Percentiles rank a stretch among this genome's conserved stretches.
These are phyloP conservation scores for Zaprionus gabonicus DNA, from an alignment of 1,140 invertebrate species.

Conservation along the genomic window DNA sequence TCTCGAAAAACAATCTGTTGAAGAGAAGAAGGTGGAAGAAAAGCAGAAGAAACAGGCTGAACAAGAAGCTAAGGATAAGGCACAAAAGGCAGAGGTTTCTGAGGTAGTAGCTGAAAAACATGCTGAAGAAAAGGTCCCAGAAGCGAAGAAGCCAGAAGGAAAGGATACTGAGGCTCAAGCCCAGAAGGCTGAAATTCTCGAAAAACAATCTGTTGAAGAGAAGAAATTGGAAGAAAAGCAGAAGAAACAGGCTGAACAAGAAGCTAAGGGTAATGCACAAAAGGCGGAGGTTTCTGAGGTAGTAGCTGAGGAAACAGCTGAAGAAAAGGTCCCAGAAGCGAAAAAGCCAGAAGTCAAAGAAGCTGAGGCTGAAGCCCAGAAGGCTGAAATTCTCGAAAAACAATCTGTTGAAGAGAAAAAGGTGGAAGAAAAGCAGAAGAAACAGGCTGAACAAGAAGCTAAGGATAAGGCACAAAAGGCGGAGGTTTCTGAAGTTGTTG, in stretches of 20 bases:
- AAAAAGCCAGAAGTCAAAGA: slow-evolving; percentile 12
- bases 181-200: slow-evolving; percentile 2
- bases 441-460: slow-evolving; percentile 15
- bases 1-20: slow-evolving; percentile 42
- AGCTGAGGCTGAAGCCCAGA: slow-evolving; percentile 41
- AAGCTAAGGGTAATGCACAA: slow-evolving; percentile 13
- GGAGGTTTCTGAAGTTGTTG: slow-evolving; percentile 34
- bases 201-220: slow-evolving; percentile 23
- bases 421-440: slow-evolving; percentile 5
- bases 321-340: slow-evolving; percentile 13
- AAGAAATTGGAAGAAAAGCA: not conserved
- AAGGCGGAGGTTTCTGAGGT: slow-evolving; percentile 46
- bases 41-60: slow-evolving; percentile 36
- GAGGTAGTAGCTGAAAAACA: slow-evolving; percentile 25
- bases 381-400: slow-evolving; percentile 37
- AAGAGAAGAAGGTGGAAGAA: slow-evolving; percentile 33
- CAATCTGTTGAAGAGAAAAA: slow-evolving; percentile 34
- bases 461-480: slow-evolving; percentile 20
- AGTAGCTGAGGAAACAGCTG: slow-evolving; percentile 13
- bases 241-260: slow-evolving; percentile 22
- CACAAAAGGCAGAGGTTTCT: slow-evolving; percentile 11
- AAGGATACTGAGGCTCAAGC: slow-evolving; percentile 13
- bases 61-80: slow-evolving; percentile 7
- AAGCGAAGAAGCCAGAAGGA: not conserved
- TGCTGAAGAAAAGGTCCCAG: slow-evolving; percentile 20